Percentiles rank a stretch among this genome's conserved stretches.
These are phyloP conservation scores for Zoanthus sociatus DNA, from an alignment of 92 coral and sea anemone genomes.

Conservation along the genomic window DNA sequence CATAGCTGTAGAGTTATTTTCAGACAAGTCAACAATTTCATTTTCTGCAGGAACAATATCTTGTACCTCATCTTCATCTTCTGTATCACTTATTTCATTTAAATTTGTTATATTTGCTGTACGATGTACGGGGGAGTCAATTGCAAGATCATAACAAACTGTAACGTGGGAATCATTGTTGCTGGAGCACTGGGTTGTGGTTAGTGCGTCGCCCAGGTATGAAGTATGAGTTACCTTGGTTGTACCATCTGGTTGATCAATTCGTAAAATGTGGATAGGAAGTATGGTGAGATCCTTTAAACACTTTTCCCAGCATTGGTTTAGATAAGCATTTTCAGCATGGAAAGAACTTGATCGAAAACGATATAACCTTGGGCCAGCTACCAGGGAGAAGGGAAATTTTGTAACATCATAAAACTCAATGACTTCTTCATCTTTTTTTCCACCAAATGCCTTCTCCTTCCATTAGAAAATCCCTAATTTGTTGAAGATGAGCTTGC, in stretches of 20 bases:
- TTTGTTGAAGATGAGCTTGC: conserved; percentile 64
- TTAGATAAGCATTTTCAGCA: conserved; percentile 48
- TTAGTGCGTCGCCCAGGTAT: conserved; percentile 10
- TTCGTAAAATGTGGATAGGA: conserved; percentile 33
- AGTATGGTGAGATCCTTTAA: conserved; percentile 11
- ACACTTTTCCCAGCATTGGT: conserved; percentile 65
- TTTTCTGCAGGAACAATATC: neutral
- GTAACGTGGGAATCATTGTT: neutral
- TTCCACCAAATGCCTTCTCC: conserved; percentile 70
- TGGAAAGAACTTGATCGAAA: conserved; percentile 56
- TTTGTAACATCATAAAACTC: conserved; percentile 62
- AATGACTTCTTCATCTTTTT: conserved; percentile 32
- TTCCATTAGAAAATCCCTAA: conserved; percentile 62
- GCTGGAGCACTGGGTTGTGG: neutral
- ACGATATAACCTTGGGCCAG: conserved; percentile 60
- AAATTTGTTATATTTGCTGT: neutral
- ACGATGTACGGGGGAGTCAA: neutral
- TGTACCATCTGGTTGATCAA: conserved; percentile 48
- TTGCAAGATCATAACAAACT: conserved; percentile 2
- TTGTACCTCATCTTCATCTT: neutral
- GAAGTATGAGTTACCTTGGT: conserved; percentile 32
- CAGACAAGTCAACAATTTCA: conserved; percentile 36
- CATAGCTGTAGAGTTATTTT: conserved; percentile 6
- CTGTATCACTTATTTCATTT: conserved; percentile 23
- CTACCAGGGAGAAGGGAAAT: conserved; percentile 35